Evolutionary conservation across 1,140 invertebrate species (phyloP).

Genomic region (Drosophila littoralis): DNA sequence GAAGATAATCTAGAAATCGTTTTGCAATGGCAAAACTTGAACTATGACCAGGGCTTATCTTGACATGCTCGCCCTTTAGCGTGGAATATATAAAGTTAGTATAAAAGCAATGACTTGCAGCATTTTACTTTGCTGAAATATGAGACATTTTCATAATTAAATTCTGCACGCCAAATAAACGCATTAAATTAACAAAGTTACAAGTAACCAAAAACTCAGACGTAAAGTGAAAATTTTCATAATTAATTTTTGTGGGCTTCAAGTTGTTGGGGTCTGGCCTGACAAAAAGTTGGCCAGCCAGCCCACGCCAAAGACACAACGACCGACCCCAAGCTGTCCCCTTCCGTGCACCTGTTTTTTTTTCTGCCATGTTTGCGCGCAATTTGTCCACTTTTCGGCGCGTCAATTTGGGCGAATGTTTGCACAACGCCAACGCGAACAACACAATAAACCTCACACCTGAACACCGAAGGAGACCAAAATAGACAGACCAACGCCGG

Average conservation of each 20-base stretch:
- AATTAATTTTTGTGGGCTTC: slow-evolving; percentile 66
- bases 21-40: background rate
- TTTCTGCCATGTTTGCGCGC: slow-evolving; percentile 51
- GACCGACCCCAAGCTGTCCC: background rate
- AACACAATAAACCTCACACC: slow-evolving; percentile 36
- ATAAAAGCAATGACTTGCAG: slow-evolving; percentile 15
- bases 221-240: slow-evolving; percentile 76
- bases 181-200: slow-evolving; percentile 66
- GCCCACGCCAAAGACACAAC: background rate
- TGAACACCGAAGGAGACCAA: background rate
- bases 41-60: background rate
- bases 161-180: slow-evolving; percentile 66
- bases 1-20: background rate
- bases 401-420: slow-evolving; percentile 42
- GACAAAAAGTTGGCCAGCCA: background rate
- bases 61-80: background rate
- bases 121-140: slow-evolving; percentile 41
- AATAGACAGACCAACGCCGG: slow-evolving; percentile 9
- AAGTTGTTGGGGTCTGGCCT: slow-evolving; percentile 22
- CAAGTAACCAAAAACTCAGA: slow-evolving; percentile 55
- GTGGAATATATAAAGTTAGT: background rate
- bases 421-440: slow-evolving; percentile 18
- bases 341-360: background rate
- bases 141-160: slow-evolving; percentile 60
- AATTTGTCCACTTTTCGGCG: slow-evolving; percentile 62